These are phyloP conservation scores for Vultur gryphus DNA, from an alignment of 2,797 vertebrate species.

Conservation along the genomic window DNA sequence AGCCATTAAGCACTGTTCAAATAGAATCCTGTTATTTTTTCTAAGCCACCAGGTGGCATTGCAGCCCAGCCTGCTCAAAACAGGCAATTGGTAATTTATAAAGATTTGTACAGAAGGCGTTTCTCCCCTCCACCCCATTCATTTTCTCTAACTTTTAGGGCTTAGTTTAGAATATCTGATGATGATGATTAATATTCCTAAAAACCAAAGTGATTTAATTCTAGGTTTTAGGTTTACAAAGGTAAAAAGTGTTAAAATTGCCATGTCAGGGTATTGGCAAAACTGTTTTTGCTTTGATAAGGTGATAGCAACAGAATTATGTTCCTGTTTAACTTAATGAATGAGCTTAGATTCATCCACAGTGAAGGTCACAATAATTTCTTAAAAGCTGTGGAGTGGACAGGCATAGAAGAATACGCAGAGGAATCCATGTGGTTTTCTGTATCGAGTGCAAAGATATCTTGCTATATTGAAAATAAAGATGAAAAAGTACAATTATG, in stretches of 20 bases:
- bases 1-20: neutral
- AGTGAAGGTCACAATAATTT: neutral
- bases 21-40: neutral
- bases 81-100: neutral
- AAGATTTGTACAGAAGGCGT: neutral
- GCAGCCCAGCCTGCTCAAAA: slow-evolving; percentile 69
- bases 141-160: neutral
- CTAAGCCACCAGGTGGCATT: slow-evolving; percentile 80
- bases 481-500: neutral
- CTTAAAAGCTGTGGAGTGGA: slow-evolving; percentile 15
- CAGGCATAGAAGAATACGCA: neutral
- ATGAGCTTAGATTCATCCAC: neutral
- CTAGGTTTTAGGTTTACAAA: neutral
- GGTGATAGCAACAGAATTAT: neutral
- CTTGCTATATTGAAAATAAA: neutral
- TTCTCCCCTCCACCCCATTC: neutral
- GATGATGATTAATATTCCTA: neutral
- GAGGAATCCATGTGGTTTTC: slow-evolving; percentile 4
- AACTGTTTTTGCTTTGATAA: neutral
- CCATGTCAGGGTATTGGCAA: neutral
- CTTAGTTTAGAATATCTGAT: neutral
- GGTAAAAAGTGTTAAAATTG: neutral
- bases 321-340: neutral
- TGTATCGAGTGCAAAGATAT: neutral
- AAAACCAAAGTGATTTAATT: neutral